Evolutionary conservation across 2,797 vertebrate species (phyloP).

Genomic region (Amblyraja radiata): DNA sequence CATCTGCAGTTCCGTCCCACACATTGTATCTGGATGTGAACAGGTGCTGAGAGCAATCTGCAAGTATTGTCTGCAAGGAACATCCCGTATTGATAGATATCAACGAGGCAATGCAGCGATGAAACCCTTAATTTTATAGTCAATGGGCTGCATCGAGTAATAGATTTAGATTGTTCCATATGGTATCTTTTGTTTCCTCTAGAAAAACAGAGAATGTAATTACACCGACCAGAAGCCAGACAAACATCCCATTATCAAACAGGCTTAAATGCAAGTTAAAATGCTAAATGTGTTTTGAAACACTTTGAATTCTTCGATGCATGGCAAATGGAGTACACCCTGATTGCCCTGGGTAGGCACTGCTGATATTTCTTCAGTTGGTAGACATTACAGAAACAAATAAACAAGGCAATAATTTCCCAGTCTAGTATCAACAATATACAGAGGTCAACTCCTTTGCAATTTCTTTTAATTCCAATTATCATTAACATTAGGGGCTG

Average conservation of each 20-base stretch:
- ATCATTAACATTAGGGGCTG: conserved; percentile 52
- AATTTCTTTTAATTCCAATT: conserved; percentile 53
- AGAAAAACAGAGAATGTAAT: conserved; percentile 15
- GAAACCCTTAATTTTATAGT: conserved; percentile 38
- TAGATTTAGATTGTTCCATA: conserved; percentile 29
- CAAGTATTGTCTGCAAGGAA: not conserved
- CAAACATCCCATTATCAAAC: conserved; percentile 46
- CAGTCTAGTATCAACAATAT: conserved; percentile 49
- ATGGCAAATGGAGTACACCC: conserved; percentile 52
- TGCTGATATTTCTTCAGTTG: conserved; percentile 55
- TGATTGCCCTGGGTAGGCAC: conserved; percentile 50
- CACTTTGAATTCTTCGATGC: conserved; percentile 50
- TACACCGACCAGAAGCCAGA: conserved; percentile 31
- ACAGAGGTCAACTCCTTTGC: conserved; percentile 51
- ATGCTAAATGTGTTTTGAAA: conserved; percentile 55
- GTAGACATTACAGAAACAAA: conserved; percentile 58
- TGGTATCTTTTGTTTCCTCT: not conserved
- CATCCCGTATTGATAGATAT: conserved; percentile 32
- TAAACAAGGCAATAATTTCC: conserved; percentile 56
- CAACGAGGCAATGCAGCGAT: conserved; percentile 34
- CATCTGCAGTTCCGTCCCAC: too few species aligned
- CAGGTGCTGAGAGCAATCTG: not conserved
- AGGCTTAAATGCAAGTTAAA: conserved; percentile 55
- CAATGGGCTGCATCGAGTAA: conserved; percentile 33
- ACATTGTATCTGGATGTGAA: too few species aligned